Evolutionary conservation across 1,140 invertebrate species (phyloP).

Genomic region (Anadara kagoshimensis): DNA sequence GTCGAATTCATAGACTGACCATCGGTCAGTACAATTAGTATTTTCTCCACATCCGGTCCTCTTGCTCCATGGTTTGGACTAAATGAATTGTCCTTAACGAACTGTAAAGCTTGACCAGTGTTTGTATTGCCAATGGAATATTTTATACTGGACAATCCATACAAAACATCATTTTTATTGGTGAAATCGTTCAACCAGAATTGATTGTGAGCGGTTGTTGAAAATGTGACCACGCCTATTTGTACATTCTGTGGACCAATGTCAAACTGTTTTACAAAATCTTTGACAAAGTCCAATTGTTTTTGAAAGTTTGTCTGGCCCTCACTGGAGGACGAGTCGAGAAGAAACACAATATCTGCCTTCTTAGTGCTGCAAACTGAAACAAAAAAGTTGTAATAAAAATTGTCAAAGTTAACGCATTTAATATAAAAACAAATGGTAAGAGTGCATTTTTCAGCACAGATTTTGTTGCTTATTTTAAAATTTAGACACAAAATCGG

Average conservation of each 20-base stretch:
- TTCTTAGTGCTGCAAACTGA: conserved; percentile 38
- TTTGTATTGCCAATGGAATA: conserved; percentile 41
- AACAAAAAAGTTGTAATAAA: not conserved
- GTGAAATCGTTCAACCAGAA: conserved; percentile 49
- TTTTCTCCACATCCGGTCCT: conserved; percentile 29
- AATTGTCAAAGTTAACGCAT: no score
- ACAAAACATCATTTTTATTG: conserved; percentile 29
- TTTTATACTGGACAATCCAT: conserved; percentile 16
- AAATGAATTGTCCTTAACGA: conserved; percentile 30
- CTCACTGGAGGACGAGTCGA: conserved; percentile 53
- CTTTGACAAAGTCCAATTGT: conserved; percentile 51
- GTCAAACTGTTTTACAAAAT: conserved; percentile 46
- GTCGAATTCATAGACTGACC: conserved; percentile 41
- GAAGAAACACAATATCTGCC: conserved; percentile 57
- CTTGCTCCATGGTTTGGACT: conserved; percentile 42
- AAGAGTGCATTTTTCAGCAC: no score
- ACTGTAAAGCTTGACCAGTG: conserved; percentile 44
- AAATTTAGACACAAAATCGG: no score
- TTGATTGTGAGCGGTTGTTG: conserved; percentile 23
- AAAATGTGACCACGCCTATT: conserved; percentile 46
- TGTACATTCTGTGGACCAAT: conserved; percentile 44
- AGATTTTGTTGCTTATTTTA: no score
- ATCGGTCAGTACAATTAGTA: conserved; percentile 50
- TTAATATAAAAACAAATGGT: no score
- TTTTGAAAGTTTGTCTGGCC: conserved; percentile 46